These are phyloP conservation scores for Poecile atricapillus DNA, from an alignment of 2,113 vertebrate genomes.

Conservation along the genomic window DNA sequence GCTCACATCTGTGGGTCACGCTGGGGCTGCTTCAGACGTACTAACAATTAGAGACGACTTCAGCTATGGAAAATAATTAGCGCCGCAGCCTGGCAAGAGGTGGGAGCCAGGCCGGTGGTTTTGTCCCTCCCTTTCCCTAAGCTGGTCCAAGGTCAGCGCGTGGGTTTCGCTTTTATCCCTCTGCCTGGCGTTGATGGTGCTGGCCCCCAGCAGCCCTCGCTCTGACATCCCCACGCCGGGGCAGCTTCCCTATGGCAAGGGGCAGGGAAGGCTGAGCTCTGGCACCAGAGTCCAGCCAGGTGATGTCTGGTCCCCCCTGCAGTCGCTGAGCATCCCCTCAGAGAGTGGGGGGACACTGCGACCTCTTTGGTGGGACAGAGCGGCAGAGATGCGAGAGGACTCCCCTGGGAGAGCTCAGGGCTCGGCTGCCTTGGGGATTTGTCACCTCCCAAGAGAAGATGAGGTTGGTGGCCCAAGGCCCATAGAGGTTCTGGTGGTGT, in stretches of 20 bases:
- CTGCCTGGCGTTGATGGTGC: neutral
- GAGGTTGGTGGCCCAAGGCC: neutral
- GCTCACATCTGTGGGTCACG: neutral
- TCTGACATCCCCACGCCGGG: fast-evolving
- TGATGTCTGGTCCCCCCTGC: neutral
- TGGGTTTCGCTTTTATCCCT: neutral
- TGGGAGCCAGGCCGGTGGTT: neutral
- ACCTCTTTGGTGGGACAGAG: neutral
- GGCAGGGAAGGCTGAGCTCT: neutral
- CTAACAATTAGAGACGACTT: conserved; percentile 45
- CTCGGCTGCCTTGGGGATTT: neutral
- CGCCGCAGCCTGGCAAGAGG: neutral
- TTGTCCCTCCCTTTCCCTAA: neutral
- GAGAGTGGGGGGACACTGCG: fast-evolving
- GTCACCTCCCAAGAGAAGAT: neutral
- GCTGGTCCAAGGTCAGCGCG: neutral
- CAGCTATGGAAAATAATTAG: conserved; percentile 16
- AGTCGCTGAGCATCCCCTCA: neutral
- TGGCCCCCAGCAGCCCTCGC: neutral
- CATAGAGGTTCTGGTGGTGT: neutral
- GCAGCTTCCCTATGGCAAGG: neutral
- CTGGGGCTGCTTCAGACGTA: conserved; percentile 25
- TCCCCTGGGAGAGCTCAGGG: fast-evolving
- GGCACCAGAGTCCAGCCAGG: neutral
- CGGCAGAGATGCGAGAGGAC: neutral